These are phyloP conservation scores for Larimichthys crocea DNA, from an alignment of 2,113 vertebrate genomes.

Conservation along the genomic window DNA sequence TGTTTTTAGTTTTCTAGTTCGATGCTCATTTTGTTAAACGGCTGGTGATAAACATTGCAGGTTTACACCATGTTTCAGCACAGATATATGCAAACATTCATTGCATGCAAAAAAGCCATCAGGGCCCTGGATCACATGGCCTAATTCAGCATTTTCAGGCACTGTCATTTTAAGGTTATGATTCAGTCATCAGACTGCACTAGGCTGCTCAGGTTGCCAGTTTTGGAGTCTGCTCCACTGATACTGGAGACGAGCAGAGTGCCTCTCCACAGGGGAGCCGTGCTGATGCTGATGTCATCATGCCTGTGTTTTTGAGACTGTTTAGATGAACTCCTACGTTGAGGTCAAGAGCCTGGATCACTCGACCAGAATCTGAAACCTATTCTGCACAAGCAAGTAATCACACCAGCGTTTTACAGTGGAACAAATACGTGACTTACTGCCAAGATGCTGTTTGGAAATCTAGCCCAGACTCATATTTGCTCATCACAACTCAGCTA, in stretches of 20 bases:
- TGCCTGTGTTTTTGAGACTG: background rate
- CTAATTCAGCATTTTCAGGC: constrained; percentile 1
- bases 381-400: constrained; percentile 23
- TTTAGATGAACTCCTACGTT: constrained; percentile 27
- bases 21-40: background rate
- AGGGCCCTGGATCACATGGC: background rate
- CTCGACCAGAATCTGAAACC: constrained; percentile 30
- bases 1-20: constrained; percentile 6
- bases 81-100: background rate
- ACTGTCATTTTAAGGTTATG: constrained; percentile 10
- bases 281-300: constrained; percentile 28
- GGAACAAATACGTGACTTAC: constrained; percentile 12
- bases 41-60: background rate
- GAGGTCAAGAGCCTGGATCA: constrained; percentile 35
- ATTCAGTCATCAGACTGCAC: background rate
- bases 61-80: background rate
- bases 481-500: constrained; percentile 18
- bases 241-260: constrained; percentile 6
- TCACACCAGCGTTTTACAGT: constrained; percentile 15
- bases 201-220: constrained; percentile 30
- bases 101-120: background rate
- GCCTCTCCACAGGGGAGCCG: background rate
- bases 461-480: constrained; percentile 22
- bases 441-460: constrained; percentile 45
- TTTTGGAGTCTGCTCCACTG: constrained; percentile 5